Percentiles rank a stretch among this genome's conserved stretches.
phyloP scores from a whole-genome alignment of 2,888 invertebrate genomes.

The Tetranychus piercei region DNA sequence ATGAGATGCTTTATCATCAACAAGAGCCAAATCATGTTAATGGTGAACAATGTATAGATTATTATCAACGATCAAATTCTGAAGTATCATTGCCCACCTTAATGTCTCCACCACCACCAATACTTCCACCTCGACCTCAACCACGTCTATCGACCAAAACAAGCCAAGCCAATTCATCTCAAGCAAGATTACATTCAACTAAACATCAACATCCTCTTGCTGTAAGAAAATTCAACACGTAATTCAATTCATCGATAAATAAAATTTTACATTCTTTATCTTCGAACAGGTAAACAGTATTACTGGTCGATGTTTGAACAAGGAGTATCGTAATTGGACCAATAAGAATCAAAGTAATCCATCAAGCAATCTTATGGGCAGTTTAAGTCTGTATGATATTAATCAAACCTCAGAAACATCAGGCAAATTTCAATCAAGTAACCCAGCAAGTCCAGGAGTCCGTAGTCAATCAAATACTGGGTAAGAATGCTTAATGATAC shows the following conservation, averaged over 20 bases:
- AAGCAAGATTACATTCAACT: not conserved
- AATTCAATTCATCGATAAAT: not conserved
- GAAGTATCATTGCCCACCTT: not conserved
- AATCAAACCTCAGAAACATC: conserved; percentile 2
- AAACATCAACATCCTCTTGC: conserved; percentile 6
- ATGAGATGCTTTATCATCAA: no score
- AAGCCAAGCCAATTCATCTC: not conserved
- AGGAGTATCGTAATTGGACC: conserved; percentile 41
- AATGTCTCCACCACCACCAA: not conserved
- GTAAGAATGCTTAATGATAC: conserved; percentile 9
- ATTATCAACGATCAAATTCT: not conserved
- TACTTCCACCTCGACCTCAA: not conserved
- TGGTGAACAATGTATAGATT: not conserved
- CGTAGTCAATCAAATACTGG: conserved; percentile 15
- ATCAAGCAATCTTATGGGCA: conserved; percentile 28
- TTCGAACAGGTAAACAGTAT: conserved; percentile 46
- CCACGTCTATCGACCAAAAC: not conserved
- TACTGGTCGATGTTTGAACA: conserved; percentile 58
- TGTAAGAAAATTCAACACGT: not conserved
- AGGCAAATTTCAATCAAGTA: conserved; percentile 11
- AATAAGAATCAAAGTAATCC: conserved; percentile 34
- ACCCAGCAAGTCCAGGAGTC: conserved; percentile 6
- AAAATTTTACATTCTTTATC: not conserved
- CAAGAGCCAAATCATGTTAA: no score
- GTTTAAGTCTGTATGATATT: conserved; percentile 16